These are phyloP conservation scores for Orius laevigatus DNA, from an alignment of 1,140 invertebrate genomes.

Conservation along the genomic window DNA sequence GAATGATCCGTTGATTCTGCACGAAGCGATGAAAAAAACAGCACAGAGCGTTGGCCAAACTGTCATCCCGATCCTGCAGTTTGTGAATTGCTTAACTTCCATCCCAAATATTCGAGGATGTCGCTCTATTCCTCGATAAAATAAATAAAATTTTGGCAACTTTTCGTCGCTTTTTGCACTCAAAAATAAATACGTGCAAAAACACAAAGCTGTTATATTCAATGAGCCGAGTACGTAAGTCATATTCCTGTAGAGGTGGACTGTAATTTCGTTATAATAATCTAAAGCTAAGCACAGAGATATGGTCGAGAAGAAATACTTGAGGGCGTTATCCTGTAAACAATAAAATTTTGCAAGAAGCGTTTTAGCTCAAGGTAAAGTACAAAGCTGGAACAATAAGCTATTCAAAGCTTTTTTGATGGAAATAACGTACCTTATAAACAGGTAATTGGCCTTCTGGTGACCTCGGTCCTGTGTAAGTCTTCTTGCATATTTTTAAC, in stretches of 20 bases:
- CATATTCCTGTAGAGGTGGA: slow-evolving; percentile 29
- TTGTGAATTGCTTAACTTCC: slow-evolving; percentile 31
- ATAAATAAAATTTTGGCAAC: slow-evolving; percentile 32
- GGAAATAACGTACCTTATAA: slow-evolving; percentile 26
- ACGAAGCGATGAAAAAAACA: slow-evolving; percentile 25
- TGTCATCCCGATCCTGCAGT: slow-evolving; percentile 38
- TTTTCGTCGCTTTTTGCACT: slow-evolving; percentile 26
- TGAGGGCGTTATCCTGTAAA: slow-evolving; percentile 33
- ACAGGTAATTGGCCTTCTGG: slow-evolving; percentile 31
- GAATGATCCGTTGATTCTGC: slow-evolving; percentile 26
- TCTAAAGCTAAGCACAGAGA: slow-evolving; percentile 24
- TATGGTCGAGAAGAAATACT: slow-evolving; percentile 31
- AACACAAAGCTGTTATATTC: slow-evolving; percentile 30
- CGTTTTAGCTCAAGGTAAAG: background rate
- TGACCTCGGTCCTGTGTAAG: slow-evolving; percentile 31
- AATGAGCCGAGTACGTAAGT: slow-evolving; percentile 33
- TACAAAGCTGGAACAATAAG: background rate
- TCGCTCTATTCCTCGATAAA: slow-evolving; percentile 39
- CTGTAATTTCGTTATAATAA: slow-evolving; percentile 18
- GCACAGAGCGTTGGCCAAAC: slow-evolving; percentile 36
- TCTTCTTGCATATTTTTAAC: slow-evolving; percentile 29
- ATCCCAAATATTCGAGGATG: slow-evolving; percentile 34
- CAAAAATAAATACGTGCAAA: slow-evolving; percentile 31
- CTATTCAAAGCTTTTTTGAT: too few species aligned
- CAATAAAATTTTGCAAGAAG: slow-evolving; percentile 4